These are phyloP conservation scores for Ceramica pisi DNA, from an alignment of 2,888 invertebrate genomes.

Conservation along the genomic window DNA sequence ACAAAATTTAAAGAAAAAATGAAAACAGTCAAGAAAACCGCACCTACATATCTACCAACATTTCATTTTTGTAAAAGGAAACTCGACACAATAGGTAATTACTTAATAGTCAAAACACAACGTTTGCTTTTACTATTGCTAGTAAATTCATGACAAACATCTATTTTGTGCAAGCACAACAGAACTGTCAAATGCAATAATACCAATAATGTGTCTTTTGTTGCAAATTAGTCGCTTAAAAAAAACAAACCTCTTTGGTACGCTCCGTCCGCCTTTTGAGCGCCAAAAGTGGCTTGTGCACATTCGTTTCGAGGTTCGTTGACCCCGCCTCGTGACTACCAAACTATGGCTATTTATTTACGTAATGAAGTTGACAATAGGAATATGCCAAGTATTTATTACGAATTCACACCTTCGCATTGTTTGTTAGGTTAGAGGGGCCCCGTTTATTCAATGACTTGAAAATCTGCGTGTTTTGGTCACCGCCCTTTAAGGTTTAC, in stretches of 20 bases:
- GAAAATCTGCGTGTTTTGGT: constrained; percentile 3
- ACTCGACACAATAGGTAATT: constrained; percentile 18
- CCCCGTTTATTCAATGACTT: constrained; percentile 21
- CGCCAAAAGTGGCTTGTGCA: constrained; percentile 38
- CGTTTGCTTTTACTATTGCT: constrained; percentile 13
- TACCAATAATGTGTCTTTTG: constrained; percentile 41
- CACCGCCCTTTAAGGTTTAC: not conserved
- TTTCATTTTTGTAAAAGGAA: constrained; percentile 6
- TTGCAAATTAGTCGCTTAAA: constrained; percentile 55
- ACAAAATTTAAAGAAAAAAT: not conserved
- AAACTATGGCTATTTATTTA: constrained; percentile 59
- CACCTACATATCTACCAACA: not conserved
- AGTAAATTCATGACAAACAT: constrained; percentile 21
- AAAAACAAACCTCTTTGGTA: constrained; percentile 38
- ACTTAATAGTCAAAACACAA: constrained; percentile 20
- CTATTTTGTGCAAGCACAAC: constrained; percentile 33
- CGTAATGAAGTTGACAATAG: constrained; percentile 59
- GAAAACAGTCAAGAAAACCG: not conserved
- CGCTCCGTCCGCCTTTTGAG: constrained; percentile 23
- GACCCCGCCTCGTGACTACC: constrained; percentile 61
- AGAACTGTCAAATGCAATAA: constrained; percentile 19
- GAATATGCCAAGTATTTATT: constrained; percentile 58
- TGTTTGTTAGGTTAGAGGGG: constrained; percentile 36
- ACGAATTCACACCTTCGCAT: constrained; percentile 58
- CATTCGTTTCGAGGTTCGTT: constrained; percentile 51